Percentiles rank a stretch among this genome's conserved stretches.
phyloP scores from a whole-genome alignment of 2,888 invertebrate genomes.

The Chymomyza amoena region DNA sequence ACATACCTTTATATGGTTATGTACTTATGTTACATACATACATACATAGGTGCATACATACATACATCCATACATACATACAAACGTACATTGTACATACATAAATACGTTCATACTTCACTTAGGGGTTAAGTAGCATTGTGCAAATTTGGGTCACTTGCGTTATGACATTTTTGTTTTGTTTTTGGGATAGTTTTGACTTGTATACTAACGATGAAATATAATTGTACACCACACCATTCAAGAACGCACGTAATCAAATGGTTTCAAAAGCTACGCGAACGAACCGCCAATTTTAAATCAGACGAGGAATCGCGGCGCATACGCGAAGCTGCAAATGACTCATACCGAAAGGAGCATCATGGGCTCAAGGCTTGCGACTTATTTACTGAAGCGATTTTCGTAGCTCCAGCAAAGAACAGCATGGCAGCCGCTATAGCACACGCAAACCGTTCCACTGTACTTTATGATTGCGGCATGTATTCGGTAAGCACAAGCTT shows the following conservation, averaged over 20 bases:
- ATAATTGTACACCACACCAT: background rate
- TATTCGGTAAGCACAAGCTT: slow-evolving; percentile 51
- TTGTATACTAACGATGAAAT: background rate
- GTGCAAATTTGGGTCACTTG: slow-evolving; percentile 39
- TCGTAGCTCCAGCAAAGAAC: slow-evolving; percentile 58
- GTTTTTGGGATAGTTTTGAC: no score
- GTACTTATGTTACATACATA: no score
- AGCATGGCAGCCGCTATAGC: slow-evolving; percentile 63
- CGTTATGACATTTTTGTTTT: slow-evolving; percentile 33
- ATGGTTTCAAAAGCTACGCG: slow-evolving; percentile 66
- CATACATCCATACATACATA: no score
- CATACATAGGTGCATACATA: no score
- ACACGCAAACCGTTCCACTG: slow-evolving; percentile 63
- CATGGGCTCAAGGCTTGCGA: slow-evolving; percentile 64
- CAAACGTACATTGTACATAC: no score
- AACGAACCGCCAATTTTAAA: slow-evolving; percentile 60
- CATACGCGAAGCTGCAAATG: slow-evolving; percentile 62
- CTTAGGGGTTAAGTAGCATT: slow-evolving; percentile 34
- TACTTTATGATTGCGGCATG: slow-evolving; percentile 63
- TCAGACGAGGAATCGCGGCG: slow-evolving; percentile 65
- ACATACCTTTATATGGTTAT: background rate
- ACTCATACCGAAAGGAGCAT: slow-evolving; percentile 62
- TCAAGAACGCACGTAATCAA: slow-evolving; percentile 59
- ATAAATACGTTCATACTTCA: background rate
- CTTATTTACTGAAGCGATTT: slow-evolving; percentile 64